Evolutionary conservation across 2,113 vertebrate species (phyloP).

Genomic region (Eonycteris spelaea): DNA sequence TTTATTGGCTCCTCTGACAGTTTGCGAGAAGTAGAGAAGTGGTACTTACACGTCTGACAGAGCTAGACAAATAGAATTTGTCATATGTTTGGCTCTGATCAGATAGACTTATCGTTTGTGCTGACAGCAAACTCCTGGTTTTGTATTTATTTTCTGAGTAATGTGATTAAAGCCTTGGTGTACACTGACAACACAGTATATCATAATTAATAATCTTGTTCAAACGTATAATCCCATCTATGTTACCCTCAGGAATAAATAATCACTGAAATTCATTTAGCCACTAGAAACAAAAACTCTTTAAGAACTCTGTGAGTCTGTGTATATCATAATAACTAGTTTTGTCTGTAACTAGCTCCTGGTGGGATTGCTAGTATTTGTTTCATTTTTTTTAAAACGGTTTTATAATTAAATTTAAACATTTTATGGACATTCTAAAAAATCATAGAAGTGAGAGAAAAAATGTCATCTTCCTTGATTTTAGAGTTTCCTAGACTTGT

Average conservation of each 20-base stretch:
- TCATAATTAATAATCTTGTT: slow-evolving; percentile 51
- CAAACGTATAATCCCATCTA: neutral
- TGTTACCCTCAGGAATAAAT: slow-evolving; percentile 6
- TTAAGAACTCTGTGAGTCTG: neutral
- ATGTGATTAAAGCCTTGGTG: slow-evolving; percentile 15
- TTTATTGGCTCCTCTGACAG: neutral
- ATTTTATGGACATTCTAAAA: neutral
- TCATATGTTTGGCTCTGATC: slow-evolving; percentile 3
- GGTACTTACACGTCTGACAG: neutral
- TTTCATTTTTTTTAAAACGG: slow-evolving; percentile 33
- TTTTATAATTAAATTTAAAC: neutral
- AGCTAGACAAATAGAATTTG: slow-evolving; percentile 4
- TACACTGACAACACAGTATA: slow-evolving; percentile 12
- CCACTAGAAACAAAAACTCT: neutral
- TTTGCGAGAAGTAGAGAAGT: neutral
- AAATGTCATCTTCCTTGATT: neutral
- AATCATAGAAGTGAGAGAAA: neutral
- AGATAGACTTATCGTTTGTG: slow-evolving; percentile 22
- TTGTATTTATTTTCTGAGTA: slow-evolving; percentile 37
- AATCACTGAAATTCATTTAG: neutral
- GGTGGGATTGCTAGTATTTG: neutral
- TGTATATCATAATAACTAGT: neutral
- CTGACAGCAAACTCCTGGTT: slow-evolving; percentile 7
- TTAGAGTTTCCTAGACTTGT: neutral
- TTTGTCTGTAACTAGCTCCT: neutral